Percentiles rank a stretch among this genome's conserved stretches.
Evolutionary conservation across 2,113 vertebrate species (phyloP).

Genomic region (Mobula birostris): DNA sequence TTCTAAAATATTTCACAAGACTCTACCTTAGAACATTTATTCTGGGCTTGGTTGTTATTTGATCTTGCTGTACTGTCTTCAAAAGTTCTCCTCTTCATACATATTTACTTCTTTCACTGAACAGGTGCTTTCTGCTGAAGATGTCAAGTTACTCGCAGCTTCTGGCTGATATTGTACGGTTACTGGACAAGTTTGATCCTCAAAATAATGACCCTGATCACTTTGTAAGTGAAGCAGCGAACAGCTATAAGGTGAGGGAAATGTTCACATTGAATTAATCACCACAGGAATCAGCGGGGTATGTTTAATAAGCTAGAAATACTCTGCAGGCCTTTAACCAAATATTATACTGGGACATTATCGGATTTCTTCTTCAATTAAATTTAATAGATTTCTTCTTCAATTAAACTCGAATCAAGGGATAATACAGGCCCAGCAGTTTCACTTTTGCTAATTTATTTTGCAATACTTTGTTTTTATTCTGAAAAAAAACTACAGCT

Average conservation of each 20-base stretch:
- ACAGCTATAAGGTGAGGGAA: conserved; percentile 62
- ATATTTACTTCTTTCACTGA: not conserved
- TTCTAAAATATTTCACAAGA: not conserved
- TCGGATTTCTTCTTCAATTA: not conserved
- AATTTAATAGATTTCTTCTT: not conserved
- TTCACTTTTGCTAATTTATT: too few species aligned
- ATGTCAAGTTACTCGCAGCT: conserved; percentile 65
- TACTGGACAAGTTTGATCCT: conserved; percentile 63
- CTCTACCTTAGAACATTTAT: not conserved
- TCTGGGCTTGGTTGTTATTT: not conserved
- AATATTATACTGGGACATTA: not conserved
- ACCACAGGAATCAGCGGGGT: not conserved
- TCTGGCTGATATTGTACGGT: conserved; percentile 55
- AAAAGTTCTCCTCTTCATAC: not conserved
- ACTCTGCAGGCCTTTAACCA: not conserved
- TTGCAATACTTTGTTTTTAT: too few species aligned
- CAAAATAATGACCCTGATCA: conserved; percentile 61
- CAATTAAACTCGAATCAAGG: not conserved
- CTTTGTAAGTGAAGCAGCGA: conserved; percentile 58
- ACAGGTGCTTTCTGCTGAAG: conserved; percentile 43
- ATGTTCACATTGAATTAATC: not conserved
- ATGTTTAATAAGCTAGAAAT: not conserved
- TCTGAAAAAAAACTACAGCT: too few species aligned
- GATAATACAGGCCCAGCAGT: too few species aligned
- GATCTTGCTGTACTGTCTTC: not conserved